Percentiles rank a stretch among this genome's conserved stretches.
These are phyloP conservation scores for Odontocerum albicorne DNA, from an alignment of 2,888 invertebrate genomes.

Conservation along the genomic window DNA sequence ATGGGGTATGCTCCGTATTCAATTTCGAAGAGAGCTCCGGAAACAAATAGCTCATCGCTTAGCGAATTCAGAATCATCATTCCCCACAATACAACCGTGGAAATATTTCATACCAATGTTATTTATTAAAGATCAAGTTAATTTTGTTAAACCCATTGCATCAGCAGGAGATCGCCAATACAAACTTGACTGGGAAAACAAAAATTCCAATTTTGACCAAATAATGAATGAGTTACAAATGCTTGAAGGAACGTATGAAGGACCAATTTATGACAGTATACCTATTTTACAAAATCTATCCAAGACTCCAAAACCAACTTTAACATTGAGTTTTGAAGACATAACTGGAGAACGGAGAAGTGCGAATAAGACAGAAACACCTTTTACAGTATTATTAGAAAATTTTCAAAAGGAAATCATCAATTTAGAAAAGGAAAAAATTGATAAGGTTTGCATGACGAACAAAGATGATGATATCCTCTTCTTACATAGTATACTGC, in stretches of 20 bases:
- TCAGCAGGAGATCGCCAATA: background rate
- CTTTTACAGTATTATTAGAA: conserved; percentile 7
- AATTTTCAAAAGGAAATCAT: conserved; percentile 24
- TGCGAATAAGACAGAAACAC: background rate
- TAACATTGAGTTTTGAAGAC: background rate
- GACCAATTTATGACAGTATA: conserved; percentile 8
- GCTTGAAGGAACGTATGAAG: conserved; percentile 13
- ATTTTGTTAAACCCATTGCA: conserved; percentile 5
- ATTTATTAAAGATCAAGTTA: conserved; percentile 14
- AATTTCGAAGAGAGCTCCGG: conserved; percentile 21
- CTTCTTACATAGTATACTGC: conserved; percentile 26
- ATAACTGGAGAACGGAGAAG: background rate
- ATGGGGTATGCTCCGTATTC: conserved; percentile 16
- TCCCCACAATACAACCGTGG: conserved; percentile 17
- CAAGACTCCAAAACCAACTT: background rate
- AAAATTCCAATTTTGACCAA: conserved; percentile 15
- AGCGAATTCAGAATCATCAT: conserved; percentile 4
- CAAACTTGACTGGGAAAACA: conserved; percentile 10
- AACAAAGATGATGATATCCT: conserved; percentile 21
- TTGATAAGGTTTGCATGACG: background rate
- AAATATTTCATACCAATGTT: conserved; percentile 20
- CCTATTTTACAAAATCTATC: background rate
- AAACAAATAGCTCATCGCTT: conserved; percentile 14
- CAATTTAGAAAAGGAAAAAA: conserved; percentile 23
- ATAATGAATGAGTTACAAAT: conserved; percentile 8